These are phyloP conservation scores for Acridotheres tristis DNA, from an alignment of 2,797 vertebrate genomes.

Conservation along the genomic window DNA sequence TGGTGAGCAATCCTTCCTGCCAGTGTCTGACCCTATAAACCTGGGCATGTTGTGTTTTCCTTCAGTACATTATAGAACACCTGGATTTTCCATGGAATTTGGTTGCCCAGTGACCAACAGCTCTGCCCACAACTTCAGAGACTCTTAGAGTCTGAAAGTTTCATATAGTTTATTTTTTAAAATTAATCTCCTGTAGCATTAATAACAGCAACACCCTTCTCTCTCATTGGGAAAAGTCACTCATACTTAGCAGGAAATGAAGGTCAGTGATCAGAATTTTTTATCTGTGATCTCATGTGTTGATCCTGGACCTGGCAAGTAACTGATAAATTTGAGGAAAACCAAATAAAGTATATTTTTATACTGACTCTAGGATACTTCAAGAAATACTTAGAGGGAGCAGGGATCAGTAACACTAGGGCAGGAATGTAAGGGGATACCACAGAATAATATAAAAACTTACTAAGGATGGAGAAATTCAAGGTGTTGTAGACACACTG, in stretches of 20 bases:
- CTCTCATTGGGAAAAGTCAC: neutral
- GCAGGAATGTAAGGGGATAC: neutral
- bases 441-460: neutral
- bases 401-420: neutral
- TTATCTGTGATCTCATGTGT: neutral
- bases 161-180: fast-evolving
- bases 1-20: conserved; percentile 73
- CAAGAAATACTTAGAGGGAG: neutral
- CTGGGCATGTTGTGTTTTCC: neutral
- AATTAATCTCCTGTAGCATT: neutral
- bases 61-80: neutral
- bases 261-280: neutral
- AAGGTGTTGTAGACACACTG: fast-evolving
- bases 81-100: neutral
- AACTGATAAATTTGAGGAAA: neutral
- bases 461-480: neutral
- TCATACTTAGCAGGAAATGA: neutral
- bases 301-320: neutral
- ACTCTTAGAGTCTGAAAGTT: neutral
- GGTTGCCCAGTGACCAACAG: neutral
- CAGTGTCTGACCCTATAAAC: neutral
- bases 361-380: neutral
- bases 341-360: neutral
- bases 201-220: neutral
- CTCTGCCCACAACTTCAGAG: neutral